Evolutionary conservation across 2,888 invertebrate genomes (phyloP).

Genomic region (Polyommatus iphigenia): DNA sequence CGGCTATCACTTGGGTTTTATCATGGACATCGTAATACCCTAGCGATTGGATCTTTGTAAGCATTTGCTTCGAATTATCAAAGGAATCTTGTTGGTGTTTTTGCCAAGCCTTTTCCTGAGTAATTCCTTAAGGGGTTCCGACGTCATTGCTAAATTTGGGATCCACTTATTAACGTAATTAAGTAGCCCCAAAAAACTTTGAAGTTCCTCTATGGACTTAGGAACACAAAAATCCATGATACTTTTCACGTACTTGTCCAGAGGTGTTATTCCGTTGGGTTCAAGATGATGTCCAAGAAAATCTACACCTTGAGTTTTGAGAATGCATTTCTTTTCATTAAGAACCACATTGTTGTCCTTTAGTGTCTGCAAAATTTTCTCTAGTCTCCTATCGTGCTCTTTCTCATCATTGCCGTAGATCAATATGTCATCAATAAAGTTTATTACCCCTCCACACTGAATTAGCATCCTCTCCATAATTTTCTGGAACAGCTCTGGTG

Average conservation of each 20-base stretch:
- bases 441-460: constrained; percentile 42
- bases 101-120: too few relatives aligned
- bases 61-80: background rate
- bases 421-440: constrained; percentile 46
- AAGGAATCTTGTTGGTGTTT: too few relatives aligned
- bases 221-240: constrained; percentile 37
- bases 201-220: constrained; percentile 40
- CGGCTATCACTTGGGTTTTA: constrained; percentile 9
- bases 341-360: constrained; percentile 41
- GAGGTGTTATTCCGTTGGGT: constrained; percentile 44
- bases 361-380: constrained; percentile 37
- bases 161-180: constrained; percentile 37
- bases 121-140: too few relatives aligned
- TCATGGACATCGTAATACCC: background rate
- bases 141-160: constrained; percentile 36
- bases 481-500: constrained; percentile 43
- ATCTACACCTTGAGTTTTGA: constrained; percentile 35
- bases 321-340: constrained; percentile 41
- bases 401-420: constrained; percentile 37
- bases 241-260: constrained; percentile 41
- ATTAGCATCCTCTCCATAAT: constrained; percentile 43
- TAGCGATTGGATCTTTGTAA: constrained; percentile 29
- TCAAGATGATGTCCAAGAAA: constrained; percentile 38
- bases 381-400: constrained; percentile 39
- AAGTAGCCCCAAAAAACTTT: constrained; percentile 45